A percentile compares a stretch with the other conserved stretches of the same genome.
These are phyloP conservation scores for Aleadryas rufinucha DNA, from an alignment of 2,113 vertebrate genomes.

Conservation along the genomic window DNA sequence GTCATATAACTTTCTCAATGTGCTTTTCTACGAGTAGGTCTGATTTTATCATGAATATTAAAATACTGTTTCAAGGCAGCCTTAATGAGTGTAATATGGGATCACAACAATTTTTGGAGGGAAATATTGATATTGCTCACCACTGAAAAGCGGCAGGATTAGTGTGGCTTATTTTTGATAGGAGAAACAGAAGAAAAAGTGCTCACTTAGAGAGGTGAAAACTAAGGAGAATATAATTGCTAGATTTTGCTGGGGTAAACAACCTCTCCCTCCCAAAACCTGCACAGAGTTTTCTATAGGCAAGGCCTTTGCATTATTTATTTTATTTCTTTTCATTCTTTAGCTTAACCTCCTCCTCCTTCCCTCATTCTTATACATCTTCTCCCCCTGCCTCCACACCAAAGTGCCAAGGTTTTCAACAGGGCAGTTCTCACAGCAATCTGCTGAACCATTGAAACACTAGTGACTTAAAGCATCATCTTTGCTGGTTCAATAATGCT, in stretches of 20 bases:
- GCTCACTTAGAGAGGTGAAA: background rate
- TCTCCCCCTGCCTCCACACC: background rate
- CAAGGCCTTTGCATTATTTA: background rate
- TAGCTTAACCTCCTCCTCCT: background rate
- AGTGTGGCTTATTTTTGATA: background rate
- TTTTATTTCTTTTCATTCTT: background rate
- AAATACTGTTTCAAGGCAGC: background rate
- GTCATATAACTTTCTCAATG: background rate
- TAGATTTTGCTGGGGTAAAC: background rate
- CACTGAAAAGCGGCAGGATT: background rate
- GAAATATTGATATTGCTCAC: background rate
- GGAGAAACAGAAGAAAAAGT: background rate
- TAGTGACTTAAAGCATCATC: background rate
- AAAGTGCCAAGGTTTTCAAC: background rate
- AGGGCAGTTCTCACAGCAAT: background rate
- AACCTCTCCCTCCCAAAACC: background rate
- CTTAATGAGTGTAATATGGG: background rate
- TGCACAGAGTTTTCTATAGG: background rate
- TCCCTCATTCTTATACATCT: background rate
- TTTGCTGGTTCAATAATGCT: background rate
- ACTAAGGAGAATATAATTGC: background rate
- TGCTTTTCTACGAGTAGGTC: background rate
- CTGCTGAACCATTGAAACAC: background rate
- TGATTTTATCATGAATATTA: background rate
- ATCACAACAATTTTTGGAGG: background rate